phyloP scores from a whole-genome alignment of 2,113 vertebrate species.

The Dicaeum eximium region DNA sequence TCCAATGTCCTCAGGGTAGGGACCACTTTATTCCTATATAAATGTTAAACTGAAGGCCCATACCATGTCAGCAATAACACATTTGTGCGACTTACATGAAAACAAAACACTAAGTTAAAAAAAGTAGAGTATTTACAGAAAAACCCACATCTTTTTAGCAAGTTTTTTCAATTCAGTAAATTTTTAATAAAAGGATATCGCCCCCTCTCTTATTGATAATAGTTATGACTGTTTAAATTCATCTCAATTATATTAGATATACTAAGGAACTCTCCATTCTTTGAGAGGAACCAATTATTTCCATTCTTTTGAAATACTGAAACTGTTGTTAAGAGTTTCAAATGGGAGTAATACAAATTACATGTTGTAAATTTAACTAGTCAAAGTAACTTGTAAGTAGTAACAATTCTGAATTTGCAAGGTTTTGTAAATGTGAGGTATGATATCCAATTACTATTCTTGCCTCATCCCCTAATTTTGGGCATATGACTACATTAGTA shows the following conservation, averaged over 20 bases:
- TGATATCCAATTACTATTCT: slow-evolving; percentile 24
- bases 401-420: slow-evolving; percentile 40
- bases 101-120: background rate
- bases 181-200: slow-evolving; percentile 8
- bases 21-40: background rate
- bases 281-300: slow-evolving; percentile 17
- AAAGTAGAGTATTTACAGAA: background rate
- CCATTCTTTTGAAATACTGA: slow-evolving; percentile 5
- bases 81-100: background rate
- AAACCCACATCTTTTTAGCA: background rate
- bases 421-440: slow-evolving; percentile 7
- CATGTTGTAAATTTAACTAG: slow-evolving; percentile 7
- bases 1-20: background rate
- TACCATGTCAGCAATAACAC: background rate
- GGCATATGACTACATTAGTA: slow-evolving; percentile 51
- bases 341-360: background rate
- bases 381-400: background rate
- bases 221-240: background rate
- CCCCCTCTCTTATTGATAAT: background rate
- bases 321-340: background rate
- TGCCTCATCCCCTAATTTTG: slow-evolving; percentile 8
- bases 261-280: background rate
- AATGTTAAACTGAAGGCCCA: slow-evolving; percentile 1
- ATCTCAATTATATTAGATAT: slow-evolving; percentile 8
- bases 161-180: background rate